Evolutionary conservation across 2,797 vertebrate species (phyloP).

Genomic region (Paratrypauchen microcephalus): DNA sequence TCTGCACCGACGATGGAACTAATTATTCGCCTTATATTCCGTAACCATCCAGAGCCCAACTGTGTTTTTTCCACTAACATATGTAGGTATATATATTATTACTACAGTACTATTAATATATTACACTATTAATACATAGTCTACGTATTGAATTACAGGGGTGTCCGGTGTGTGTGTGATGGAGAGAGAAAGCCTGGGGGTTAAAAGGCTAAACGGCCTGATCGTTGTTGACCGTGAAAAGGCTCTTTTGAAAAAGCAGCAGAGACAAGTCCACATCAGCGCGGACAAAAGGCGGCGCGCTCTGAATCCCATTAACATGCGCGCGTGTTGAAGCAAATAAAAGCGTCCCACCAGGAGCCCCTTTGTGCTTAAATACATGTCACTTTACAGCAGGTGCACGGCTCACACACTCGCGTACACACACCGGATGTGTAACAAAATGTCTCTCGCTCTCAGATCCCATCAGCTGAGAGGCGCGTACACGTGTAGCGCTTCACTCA

Average conservation of each 20-base stretch:
- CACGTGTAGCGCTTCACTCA: constrained; percentile 1
- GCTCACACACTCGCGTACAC: constrained; percentile 26
- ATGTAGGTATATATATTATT: neutral
- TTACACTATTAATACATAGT: neutral
- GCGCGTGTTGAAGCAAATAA: constrained; percentile 55
- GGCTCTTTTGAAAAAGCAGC: constrained; percentile 4
- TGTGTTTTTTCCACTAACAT: neutral
- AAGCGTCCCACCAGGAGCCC: constrained; percentile 51
- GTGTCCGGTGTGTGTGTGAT: neutral
- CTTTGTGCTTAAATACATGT: constrained; percentile 54
- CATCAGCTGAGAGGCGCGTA: constrained; percentile 21
- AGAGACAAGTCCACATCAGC: constrained; percentile 12
- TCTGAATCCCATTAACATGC: constrained; percentile 9
- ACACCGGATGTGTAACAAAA: constrained; percentile 57
- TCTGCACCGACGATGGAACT: constrained; percentile 9
- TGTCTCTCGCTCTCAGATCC: constrained; percentile 59
- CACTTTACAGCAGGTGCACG: constrained; percentile 65
- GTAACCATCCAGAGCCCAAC: neutral
- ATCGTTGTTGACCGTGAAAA: constrained; percentile 17
- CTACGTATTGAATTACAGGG: no score
- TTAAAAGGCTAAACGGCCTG: constrained; percentile 15
- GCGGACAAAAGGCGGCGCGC: constrained; percentile 19
- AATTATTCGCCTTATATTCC: constrained; percentile 13
- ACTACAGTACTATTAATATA: no score
- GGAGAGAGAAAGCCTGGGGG: neutral